Conservation (phyloP, 2,797 vertebrate species). For the Orientallactaga sibirica region DNA sequence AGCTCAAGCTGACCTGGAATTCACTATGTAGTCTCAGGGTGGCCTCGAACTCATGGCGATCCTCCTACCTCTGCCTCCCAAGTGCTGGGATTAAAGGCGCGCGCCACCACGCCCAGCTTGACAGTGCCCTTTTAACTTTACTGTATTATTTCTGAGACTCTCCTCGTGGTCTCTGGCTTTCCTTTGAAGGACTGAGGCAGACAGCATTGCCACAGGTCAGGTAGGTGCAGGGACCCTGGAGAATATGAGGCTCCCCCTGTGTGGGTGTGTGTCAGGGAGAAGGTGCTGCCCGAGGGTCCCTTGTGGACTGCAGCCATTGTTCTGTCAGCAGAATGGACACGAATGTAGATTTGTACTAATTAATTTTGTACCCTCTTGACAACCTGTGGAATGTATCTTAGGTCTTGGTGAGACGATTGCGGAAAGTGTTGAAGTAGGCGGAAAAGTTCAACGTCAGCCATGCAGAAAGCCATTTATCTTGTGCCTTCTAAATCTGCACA, state of each 20-base stretch:
- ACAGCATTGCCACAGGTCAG: neutral
- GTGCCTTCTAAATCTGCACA: slow-evolving; percentile 48
- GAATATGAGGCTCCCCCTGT: fast-evolving
- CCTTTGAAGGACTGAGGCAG: neutral
- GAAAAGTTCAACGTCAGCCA: slow-evolving; percentile 65
- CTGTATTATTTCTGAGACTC: slow-evolving; percentile 21
- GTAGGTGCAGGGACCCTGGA: neutral
- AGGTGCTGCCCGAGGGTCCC: fast-evolving
- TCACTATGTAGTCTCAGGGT: too few relatives aligned
- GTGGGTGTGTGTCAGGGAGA: neutral
- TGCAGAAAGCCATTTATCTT: slow-evolving; percentile 66
- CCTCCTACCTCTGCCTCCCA: too few relatives aligned
- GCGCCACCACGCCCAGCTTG: too few relatives aligned
- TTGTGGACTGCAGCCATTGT: neutral
- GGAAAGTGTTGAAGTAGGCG: slow-evolving; percentile 38
- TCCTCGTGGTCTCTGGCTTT: neutral
- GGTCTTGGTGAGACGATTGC: slow-evolving; percentile 75
- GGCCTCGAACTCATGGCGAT: too few relatives aligned
- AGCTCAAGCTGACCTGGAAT: too few relatives aligned
- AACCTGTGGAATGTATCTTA: slow-evolving; percentile 75
- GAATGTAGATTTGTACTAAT: slow-evolving; percentile 68
- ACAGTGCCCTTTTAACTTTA: neutral
- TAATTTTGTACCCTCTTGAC: slow-evolving; percentile 75
- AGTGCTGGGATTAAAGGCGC: too few relatives aligned
- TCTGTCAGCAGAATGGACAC: slow-evolving; percentile 12